Base-by-base conservation (phyloP, 1,140 invertebrate species). In the Lerema accius region DNA sequence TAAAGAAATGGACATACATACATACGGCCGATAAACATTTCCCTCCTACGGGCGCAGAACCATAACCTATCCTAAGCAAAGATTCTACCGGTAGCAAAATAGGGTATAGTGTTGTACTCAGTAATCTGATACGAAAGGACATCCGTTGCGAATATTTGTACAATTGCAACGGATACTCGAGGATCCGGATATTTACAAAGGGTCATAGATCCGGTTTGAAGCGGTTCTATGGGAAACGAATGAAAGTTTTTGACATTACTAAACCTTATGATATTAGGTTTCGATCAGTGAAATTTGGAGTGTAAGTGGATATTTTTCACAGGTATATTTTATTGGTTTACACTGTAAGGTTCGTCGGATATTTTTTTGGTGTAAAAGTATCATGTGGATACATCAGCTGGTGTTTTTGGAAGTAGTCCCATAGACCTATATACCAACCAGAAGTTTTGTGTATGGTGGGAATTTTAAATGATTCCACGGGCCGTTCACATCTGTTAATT, bases 141-240 rank as follows among this genome's bases (percentile, higher is more conserved):
- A 70, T 73, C 70, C 65, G 71, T 67, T 65, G 67, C 73, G 75
- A 76, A 76, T 82, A 77, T 82, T 82, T 78, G 76, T 80, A 76
- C 72, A 79, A 82, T 82, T 76, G 71, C 60, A 59, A 64, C 65
- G 69, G 69, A 72, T 80, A 80, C 76, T 69, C 71, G 65, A 45
- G 61, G 43, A 61, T 51, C 13, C 67, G 71, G 73, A 80, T 72
- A 59, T 67, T 28, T 63, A 46, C 49, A 19, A 66, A 46, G 75
- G 77, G 71, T 73, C 71, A 60, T 65, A 35, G 60, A 45, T 58
- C 35, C 39, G 59, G 51, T 23, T 66, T 60, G 56, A 45, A 32
- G 19, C 39, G 59, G 46, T 23, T 66, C 65, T 32, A 70, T 71
- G 71, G 58, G 71, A 76, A 76, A 73, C 65, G 56, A 55, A 37